Conservation (phyloP, 92 coral and sea anemone species). For the Bergia puertoricense region DNA sequence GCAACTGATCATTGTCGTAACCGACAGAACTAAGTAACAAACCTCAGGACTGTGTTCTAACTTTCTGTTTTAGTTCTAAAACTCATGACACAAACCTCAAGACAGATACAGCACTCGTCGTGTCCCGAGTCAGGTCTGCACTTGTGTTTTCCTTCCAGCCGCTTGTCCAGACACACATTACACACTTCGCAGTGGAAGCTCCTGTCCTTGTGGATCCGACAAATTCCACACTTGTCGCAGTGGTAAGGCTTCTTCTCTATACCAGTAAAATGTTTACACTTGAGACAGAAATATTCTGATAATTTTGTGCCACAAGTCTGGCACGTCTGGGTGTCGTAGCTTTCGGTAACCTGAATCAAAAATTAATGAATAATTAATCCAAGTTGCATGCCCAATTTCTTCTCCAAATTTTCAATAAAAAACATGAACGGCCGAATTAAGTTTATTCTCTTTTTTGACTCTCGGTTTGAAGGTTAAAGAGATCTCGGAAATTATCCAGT, state of each 20-base stretch:
- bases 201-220: conserved; percentile 71
- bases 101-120: conserved; percentile 78
- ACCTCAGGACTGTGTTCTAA: too few relatives aligned
- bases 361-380: background rate
- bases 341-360: conserved; percentile 52
- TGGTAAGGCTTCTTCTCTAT: conserved; percentile 9
- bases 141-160: conserved; percentile 72
- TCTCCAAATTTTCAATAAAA: too few relatives aligned
- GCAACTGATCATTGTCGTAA: too few relatives aligned
- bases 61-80: background rate
- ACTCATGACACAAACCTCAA: conserved; percentile 54
- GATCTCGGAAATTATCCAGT: too few relatives aligned
- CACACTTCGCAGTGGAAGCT: conserved; percentile 87
- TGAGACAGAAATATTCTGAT: conserved; percentile 74
- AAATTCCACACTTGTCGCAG: conserved; percentile 73
- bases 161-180: conserved; percentile 74
- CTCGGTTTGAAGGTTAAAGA: too few relatives aligned
- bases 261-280: conserved; percentile 78
- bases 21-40: too few relatives aligned
- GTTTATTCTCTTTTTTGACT: too few relatives aligned
- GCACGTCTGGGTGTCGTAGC: conserved; percentile 55
- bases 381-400: background rate
- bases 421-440: too few relatives aligned
- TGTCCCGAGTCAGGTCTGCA: conserved; percentile 81
- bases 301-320: conserved; percentile 57